Conservation (phyloP, 2,113 vertebrate genomes). For the Megaceryle maxima region DNA sequence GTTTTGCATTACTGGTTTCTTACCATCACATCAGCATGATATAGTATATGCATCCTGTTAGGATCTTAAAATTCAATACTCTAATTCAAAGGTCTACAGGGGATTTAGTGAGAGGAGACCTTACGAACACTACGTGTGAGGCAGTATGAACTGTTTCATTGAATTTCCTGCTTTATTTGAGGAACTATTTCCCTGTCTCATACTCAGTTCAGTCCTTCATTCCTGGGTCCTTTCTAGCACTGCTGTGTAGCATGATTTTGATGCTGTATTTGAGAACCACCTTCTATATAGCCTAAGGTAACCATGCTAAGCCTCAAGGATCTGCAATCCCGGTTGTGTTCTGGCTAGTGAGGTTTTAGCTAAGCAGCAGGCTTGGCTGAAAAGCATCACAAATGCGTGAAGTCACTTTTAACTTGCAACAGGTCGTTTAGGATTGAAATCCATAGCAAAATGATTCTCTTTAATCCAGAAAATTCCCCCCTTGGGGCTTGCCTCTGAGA, state of each 20-base stretch:
- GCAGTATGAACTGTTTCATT: not conserved
- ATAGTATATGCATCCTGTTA: not conserved
- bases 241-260: not conserved
- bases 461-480: constrained; percentile 31
- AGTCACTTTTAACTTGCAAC: constrained; percentile 34
- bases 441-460: not conserved
- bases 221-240: not conserved
- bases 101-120: not conserved
- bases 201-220: not conserved
- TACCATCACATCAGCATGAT: not conserved
- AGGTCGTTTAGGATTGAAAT: constrained; percentile 2
- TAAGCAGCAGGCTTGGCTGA: constrained; percentile 29
- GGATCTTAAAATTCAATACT: not conserved
- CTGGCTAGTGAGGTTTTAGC: constrained; percentile 20
- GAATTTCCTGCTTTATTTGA: not conserved
- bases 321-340: not conserved
- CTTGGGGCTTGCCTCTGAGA: constrained; percentile 7
- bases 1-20: constrained; percentile 7
- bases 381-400: not conserved
- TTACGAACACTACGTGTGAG: not conserved
- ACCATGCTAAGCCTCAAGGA: not conserved
- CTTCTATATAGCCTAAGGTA: not conserved
- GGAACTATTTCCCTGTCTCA: not conserved
- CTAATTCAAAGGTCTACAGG: not conserved
- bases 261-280: constrained; percentile 3